Percentiles rank a stretch among this genome's conserved stretches.
Evolutionary conservation across 2,797 vertebrate species (phyloP).

Genomic region (Anguilla megastoma): DNA sequence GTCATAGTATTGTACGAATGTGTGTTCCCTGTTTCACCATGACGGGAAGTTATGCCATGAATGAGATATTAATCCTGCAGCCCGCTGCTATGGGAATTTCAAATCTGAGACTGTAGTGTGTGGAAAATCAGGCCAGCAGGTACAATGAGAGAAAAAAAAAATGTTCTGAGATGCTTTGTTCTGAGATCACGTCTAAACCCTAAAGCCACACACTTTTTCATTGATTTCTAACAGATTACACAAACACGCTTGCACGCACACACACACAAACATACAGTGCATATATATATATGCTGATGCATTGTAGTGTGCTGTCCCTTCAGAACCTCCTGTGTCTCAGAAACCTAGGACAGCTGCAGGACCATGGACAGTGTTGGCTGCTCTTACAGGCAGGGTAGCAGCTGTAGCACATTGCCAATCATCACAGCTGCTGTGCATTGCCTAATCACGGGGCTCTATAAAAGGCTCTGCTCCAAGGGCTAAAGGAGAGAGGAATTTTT

Average conservation of each 20-base stretch:
- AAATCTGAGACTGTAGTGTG: neutral
- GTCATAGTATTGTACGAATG: neutral
- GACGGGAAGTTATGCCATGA: neutral
- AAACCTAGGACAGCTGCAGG: neutral
- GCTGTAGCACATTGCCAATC: neutral
- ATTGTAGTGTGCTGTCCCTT: neutral
- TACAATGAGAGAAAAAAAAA: neutral
- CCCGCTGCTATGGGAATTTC: neutral
- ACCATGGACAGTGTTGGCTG: neutral
- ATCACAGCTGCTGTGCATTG: neutral
- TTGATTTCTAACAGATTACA: neutral
- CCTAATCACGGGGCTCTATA: neutral
- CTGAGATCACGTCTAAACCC: neutral
- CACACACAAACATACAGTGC: neutral
- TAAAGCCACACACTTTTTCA: neutral
- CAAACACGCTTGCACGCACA: neutral
- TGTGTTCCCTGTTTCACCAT: neutral
- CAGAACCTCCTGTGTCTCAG: neutral
- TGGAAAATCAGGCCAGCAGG: neutral
- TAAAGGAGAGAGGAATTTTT: neutral
- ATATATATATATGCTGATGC: too few species aligned
- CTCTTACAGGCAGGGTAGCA: neutral
- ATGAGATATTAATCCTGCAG: neutral
- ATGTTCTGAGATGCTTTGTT: neutral
- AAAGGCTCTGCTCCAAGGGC: neutral